These are phyloP conservation scores for Pluvialis apricaria DNA, from an alignment of 2,113 vertebrate genomes.

Conservation along the genomic window DNA sequence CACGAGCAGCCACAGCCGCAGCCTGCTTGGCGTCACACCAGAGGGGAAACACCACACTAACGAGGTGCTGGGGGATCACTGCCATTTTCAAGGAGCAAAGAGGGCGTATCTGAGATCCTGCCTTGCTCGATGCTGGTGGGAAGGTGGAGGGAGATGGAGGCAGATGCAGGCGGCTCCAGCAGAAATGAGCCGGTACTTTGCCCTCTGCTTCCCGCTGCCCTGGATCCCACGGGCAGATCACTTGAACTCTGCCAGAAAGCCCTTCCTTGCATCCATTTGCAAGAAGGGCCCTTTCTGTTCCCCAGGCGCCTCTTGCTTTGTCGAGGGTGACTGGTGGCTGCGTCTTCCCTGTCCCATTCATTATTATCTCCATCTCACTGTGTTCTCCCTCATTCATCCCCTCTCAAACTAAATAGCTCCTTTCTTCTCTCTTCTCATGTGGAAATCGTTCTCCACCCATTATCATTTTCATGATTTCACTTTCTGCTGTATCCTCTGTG, in stretches of 20 bases:
- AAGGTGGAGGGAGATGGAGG: not conserved
- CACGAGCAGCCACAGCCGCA: not conserved
- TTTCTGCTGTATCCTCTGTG: not conserved
- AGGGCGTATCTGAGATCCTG: not conserved
- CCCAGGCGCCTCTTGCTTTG: not conserved
- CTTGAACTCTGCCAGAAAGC: not conserved
- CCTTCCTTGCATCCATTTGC: not conserved
- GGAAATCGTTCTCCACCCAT: constrained; percentile 41
- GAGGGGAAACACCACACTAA: not conserved
- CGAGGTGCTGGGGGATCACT: not conserved
- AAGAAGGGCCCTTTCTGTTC: not conserved
- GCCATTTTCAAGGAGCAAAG: not conserved
- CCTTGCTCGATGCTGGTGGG: not conserved
- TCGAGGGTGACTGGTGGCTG: not conserved
- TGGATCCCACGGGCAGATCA: not conserved
- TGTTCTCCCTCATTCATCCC: not conserved
- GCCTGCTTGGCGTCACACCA: too few species aligned
- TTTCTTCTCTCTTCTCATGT: constrained; percentile 60
- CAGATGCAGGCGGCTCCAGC: not conserved
- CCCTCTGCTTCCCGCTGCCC: not conserved
- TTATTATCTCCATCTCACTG: not conserved
- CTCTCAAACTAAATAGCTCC: constrained; percentile 45
- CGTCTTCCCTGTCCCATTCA: not conserved
- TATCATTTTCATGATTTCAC: constrained; percentile 45
- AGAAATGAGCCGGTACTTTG: not conserved